Base-by-base conservation (phyloP, 1,140 invertebrate genomes). In the Drosophila nikananu region DNA sequence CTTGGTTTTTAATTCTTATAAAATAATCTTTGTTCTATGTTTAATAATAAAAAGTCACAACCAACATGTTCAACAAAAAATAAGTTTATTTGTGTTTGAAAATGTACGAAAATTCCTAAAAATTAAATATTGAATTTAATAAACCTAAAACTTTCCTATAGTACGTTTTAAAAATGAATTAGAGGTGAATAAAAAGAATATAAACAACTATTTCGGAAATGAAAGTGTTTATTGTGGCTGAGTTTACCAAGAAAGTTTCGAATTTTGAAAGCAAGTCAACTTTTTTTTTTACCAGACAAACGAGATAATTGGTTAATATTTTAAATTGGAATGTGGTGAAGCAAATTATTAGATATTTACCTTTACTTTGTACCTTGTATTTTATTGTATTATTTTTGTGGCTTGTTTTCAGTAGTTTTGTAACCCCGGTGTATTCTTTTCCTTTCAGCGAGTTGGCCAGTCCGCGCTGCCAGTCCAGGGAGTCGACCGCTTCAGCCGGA, bases 391-490 rank as follows among this genome's bases (percentile, higher is more conserved):
- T 52, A 52, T 30, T 17, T 30, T 7, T 13, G 12, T 19, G 27
- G 5, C n/a, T 13, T 3, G 10, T 30, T 32, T 13, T 32, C 4
- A 15, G 8, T 19, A 32, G 27, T 0, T 30, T 30, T 52, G 0
- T 52, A 51, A 51, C 17, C 0, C 10, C 30, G 3, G 13, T 39
- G 35, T 52, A 7, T 8, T 70, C n/a, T 23, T 55, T 19, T 17
- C 5, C n/a, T 95, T 95, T 21, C 95, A 97, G 96, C 94, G 96
- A 97, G 92, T 93, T 94, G 91, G 94, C 94, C 91, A 97, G 95
- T 94, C 96, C 96, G 61, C 94, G 96, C 86, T 97, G 96, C 93
- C 95, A 96, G 66, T 97, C 96, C 59, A 95, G 96, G 79, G 96
- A 97, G 87, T 97, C 96, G 54, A 92, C 77, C 37, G 95, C 95